Base-by-base conservation (phyloP, 2,888 invertebrate genomes). In the Xestia ashworthii region DNA sequence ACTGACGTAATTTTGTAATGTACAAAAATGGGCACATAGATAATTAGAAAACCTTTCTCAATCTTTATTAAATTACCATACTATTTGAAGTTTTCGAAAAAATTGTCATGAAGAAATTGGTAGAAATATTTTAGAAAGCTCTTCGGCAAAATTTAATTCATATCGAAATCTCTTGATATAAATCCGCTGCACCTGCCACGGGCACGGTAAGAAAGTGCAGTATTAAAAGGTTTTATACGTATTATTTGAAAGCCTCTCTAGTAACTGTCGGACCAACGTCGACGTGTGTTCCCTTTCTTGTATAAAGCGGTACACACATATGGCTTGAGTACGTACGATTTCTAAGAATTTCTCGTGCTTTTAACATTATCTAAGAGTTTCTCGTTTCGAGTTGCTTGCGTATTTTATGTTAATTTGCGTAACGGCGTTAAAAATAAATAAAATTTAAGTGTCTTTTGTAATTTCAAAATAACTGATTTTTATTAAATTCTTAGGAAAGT, bases 141-240 rank as follows among this genome's bases (percentile, higher is more conserved):
- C 41, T 79, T 58, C 19, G 58, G 38, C 19, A 55, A 66, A 71
- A 79, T 81, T 76, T 65, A 78, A 85, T 77, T 82, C 79, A 79
- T 74, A 78, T 80, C 67, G 65, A 78, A 87, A 78, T 78, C 80
- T 78, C 82, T 78, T 48, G 50, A 78, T 76, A 85, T 88, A 89
- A 87, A 89, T 87, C 87, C 75, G 46, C 72, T 80, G 82, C 90
- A 90, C 88, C 89, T 89, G 89, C 74, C 78, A 74, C 80, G n/a
- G 89, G 73, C 78, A 74, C 80, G 22, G 64, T 46, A 80, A 71
- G 72, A 83, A 88, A 84, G 82, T 84, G 85, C 85, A 87, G 89
- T 85, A 89, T 90, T 90, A 87, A 89, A 89, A 89, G 86, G 80
- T 84, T 90, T 86, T 87, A 87, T 90, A 85, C 85, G 88, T 89